These are phyloP conservation scores for Sericinus montela DNA, from an alignment of 2,888 invertebrate genomes.

Conservation along the genomic window DNA sequence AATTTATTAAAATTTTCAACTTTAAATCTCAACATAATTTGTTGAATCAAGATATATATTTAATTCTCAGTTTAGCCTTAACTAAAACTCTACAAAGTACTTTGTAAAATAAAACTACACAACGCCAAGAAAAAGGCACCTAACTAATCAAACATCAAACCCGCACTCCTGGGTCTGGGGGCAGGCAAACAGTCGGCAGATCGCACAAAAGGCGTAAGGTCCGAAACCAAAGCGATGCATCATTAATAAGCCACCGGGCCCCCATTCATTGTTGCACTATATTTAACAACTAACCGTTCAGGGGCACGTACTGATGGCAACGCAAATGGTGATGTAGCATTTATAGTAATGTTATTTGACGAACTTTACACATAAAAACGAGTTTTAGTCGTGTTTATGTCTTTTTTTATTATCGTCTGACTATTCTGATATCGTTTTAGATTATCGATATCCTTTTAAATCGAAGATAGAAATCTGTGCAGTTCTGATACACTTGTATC, in stretches of 20 bases:
- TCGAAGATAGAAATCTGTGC: too few relatives aligned
- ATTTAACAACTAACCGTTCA: constrained; percentile 61
- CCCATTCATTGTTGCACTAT: constrained; percentile 73
- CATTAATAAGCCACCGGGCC: constrained; percentile 61
- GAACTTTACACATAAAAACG: too few relatives aligned
- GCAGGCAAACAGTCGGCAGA: constrained; percentile 40
- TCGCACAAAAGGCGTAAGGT: constrained; percentile 58
- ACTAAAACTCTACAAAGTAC: neutral
- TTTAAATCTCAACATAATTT: too few relatives aligned
- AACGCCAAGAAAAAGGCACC: constrained; percentile 15
- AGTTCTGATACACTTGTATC: too few relatives aligned
- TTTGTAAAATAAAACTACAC: constrained; percentile 1
- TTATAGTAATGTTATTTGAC: too few relatives aligned
- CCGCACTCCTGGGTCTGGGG: constrained; percentile 22
- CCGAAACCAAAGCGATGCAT: constrained; percentile 59
- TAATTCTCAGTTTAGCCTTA: too few relatives aligned
- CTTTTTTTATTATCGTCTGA: too few relatives aligned
- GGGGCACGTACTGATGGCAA: constrained; percentile 32
- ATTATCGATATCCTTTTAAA: too few relatives aligned
- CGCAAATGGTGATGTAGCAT: constrained; percentile 8
- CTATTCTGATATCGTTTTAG: too few relatives aligned
- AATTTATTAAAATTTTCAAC: too few relatives aligned
- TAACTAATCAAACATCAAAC: constrained; percentile 29
- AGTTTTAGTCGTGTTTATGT: too few relatives aligned
- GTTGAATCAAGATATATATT: too few relatives aligned